Evolutionary conservation across 2,888 invertebrate species (phyloP).

Genomic region (Lomographa bimaculata): DNA sequence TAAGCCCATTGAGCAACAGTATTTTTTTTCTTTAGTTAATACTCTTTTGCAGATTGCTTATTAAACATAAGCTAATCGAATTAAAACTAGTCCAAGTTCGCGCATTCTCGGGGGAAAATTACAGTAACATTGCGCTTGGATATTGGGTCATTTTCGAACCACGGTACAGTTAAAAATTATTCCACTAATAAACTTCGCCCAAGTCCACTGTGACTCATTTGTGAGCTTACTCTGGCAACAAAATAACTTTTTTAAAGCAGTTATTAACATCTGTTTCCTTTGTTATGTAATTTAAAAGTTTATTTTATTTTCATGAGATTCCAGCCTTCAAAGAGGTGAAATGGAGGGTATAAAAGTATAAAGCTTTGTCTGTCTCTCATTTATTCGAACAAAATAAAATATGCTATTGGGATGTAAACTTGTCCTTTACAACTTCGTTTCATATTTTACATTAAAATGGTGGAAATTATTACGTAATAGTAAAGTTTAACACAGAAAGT

Average conservation of each 20-base stretch:
- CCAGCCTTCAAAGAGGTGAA: slow-evolving; percentile 32
- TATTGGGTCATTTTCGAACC: slow-evolving; percentile 5
- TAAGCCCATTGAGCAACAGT: too few relatives aligned
- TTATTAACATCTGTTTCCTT: slow-evolving; percentile 53
- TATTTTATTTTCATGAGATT: slow-evolving; percentile 32
- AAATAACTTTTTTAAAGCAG: slow-evolving; percentile 47
- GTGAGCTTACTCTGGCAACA: slow-evolving; percentile 46
- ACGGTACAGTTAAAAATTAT: slow-evolving; percentile 24
- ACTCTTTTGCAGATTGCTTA: too few relatives aligned
- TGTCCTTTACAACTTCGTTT: background rate
- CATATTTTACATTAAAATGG: too few relatives aligned
- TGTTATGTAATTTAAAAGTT: slow-evolving; percentile 41
- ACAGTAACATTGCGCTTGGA: slow-evolving; percentile 8
- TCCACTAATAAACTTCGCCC: slow-evolving; percentile 25
- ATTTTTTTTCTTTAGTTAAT: too few relatives aligned
- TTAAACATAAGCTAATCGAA: background rate
- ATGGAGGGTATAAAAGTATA: slow-evolving; percentile 19
- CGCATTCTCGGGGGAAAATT: slow-evolving; percentile 3
- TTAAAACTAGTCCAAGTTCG: slow-evolving; percentile 4
- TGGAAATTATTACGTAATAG: too few relatives aligned
- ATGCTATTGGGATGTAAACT: slow-evolving; percentile 5
- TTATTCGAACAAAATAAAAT: slow-evolving; percentile 4
- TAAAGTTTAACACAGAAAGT: too few relatives aligned
- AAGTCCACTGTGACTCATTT: slow-evolving; percentile 48
- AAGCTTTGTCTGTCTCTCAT: slow-evolving; percentile 22